Percentiles rank a stretch among this genome's conserved stretches.
Evolutionary conservation across 2,888 invertebrate genomes (phyloP).

Genomic region (Coenonympha arcania): DNA sequence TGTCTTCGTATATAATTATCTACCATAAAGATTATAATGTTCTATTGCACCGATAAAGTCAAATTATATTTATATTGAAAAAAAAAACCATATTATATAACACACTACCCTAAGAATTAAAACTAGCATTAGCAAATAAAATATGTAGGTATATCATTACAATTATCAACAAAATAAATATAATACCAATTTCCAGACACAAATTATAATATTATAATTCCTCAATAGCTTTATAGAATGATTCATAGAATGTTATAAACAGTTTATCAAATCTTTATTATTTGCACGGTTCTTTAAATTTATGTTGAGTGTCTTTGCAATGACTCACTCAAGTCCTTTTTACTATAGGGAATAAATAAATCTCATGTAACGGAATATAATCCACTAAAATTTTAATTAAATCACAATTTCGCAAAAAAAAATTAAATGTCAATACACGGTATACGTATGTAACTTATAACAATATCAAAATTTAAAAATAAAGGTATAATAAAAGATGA

Average conservation of each 20-base stretch:
- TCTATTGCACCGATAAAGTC: slow-evolving; percentile 13
- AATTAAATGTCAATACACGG: not conserved
- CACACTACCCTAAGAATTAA: slow-evolving; percentile 2
- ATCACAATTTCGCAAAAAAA: not conserved
- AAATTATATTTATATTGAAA: not conserved
- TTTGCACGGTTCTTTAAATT: not conserved
- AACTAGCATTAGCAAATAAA: slow-evolving; percentile 1
- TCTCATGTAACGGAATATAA: not conserved
- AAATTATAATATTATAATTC: not conserved
- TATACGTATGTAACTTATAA: not conserved
- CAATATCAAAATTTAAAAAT: not conserved
- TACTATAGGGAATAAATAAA: not conserved
- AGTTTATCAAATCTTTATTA: not conserved
- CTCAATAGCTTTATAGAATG: not conserved
- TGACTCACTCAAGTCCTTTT: not conserved
- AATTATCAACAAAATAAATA: slow-evolving; percentile 18
- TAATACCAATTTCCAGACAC: slow-evolving; percentile 23
- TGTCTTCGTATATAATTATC: not conserved
- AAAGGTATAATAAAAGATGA: not conserved
- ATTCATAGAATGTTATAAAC: not conserved
- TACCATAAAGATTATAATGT: not conserved
- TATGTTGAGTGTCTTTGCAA: no score
- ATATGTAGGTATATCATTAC: slow-evolving; percentile 1
- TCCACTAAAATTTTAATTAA: not conserved
- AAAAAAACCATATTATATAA: no score